Evolutionary conservation across 2,113 vertebrate species (phyloP).

Genomic region (Haemorhous mexicanus): DNA sequence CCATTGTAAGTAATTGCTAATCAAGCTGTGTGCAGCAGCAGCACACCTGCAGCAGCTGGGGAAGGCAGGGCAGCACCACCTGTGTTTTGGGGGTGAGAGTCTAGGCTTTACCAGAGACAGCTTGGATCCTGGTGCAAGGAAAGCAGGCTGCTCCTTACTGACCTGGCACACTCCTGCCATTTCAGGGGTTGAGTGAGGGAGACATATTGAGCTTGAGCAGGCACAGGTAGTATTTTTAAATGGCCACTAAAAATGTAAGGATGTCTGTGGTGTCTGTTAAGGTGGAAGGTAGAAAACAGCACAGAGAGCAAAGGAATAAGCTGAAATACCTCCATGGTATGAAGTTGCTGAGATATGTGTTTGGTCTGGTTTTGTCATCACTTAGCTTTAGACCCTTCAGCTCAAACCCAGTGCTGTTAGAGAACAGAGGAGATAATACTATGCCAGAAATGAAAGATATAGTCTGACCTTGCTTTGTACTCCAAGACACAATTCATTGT

Average conservation of each 20-base stretch:
- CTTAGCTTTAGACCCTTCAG: not conserved
- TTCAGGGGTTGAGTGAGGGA: not conserved
- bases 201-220: not conserved
- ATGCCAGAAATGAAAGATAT: not conserved
- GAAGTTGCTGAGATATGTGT: not conserved
- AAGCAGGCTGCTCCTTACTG: not conserved
- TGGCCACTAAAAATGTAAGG: not conserved
- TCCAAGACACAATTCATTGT: not conserved
- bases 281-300: not conserved
- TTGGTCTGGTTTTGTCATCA: not conserved
- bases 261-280: not conserved
- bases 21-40: not conserved
- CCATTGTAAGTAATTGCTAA: not conserved
- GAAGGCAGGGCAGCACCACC: not conserved
- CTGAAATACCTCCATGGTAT: accelerated
- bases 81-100: not conserved
- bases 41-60: not conserved
- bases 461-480: not conserved
- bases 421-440: not conserved
- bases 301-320: not conserved
- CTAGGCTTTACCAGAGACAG: not conserved
- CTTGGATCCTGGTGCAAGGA: not conserved
- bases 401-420: not conserved
- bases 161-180: not conserved
- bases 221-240: not conserved